phyloP scores from a whole-genome alignment of 2,797 vertebrate genomes.

The Sciurus vulgaris region DNA sequence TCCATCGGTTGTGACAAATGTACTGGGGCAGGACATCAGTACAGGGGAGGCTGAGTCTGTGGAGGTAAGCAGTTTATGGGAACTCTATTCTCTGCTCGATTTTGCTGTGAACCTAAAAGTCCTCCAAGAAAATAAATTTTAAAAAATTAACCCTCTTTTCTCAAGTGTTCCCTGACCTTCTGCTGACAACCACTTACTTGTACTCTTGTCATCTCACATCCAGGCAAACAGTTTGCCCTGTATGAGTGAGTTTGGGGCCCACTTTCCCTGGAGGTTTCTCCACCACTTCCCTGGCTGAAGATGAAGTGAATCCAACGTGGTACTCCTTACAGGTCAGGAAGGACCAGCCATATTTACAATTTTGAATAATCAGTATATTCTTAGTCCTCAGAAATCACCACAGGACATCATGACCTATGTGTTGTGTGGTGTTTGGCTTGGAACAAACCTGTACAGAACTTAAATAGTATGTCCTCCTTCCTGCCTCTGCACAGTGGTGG shows the following conservation, averaged over 20 bases:
- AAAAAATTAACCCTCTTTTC: neutral
- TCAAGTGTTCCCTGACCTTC: neutral
- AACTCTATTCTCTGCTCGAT: neutral
- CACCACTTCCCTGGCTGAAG: neutral
- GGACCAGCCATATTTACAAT: neutral
- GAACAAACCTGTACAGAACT: neutral
- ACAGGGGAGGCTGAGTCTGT: too few relatives aligned
- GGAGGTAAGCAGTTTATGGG: too few relatives aligned
- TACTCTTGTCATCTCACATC: rapidly evolving
- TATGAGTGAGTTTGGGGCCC: neutral
- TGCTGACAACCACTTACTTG: neutral
- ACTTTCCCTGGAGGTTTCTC: neutral
- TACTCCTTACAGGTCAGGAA: neutral
- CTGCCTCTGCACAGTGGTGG: neutral
- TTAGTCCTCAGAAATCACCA: neutral
- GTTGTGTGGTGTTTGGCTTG: neutral
- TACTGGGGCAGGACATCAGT: neutral
- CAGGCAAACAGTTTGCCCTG: neutral
- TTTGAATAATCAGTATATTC: neutral
- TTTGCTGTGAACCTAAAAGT: neutral
- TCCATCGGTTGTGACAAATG: neutral
- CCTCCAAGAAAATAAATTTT: neutral
- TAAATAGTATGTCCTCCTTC: neutral
- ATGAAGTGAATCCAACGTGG: neutral
- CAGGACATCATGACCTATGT: neutral